Base-by-base conservation (phyloP, 2,113 vertebrate species). In the Aix galericulata region DNA sequence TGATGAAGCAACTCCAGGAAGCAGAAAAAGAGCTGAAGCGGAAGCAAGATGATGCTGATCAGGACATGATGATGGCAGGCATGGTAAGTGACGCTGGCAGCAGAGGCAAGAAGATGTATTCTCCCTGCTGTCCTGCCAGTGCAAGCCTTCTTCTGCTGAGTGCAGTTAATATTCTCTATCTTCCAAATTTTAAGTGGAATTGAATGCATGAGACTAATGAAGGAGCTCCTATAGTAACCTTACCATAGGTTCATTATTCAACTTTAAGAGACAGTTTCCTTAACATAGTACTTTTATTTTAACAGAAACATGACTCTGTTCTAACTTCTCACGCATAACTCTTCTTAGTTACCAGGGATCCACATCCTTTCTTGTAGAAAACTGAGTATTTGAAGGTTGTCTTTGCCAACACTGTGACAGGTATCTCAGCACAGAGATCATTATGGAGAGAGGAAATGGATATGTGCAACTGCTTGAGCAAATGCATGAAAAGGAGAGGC, bases 1-100 rank as follows among this genome's bases (percentile, higher is more conserved):
- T 99, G 99, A 97, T 99, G 98, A 97, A 98, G 8, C 98, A 99
- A 77, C 98, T 99, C 9, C 97, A 98, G 21, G 97, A 97, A 7
- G 99, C 99, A 0, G 99, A 99, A 89, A 95, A 96, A 46, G 98
- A 99, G 84, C 98, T 99, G 78, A 95, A 96, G 73, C 95, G 14
- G 73, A 99, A 99, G 93, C 99, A 99, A 89, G 97, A 97, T 0
- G 98, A 98, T 38, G 99, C 99, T 0, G 98, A 99, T 83, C 97
- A 97, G 74, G 99, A 99, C 92, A 99, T 99, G 99, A 99, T 98
- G 98, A 99, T 99, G 99, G 99, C 99, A 1, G 92, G 94, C 13
- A 99, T 98, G 99, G 99, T 99, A 88, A 81, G 98, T 80, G 7
- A 17, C 3, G 31, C 16, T 23, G 74, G 12, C 72, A 36, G 26